Evolutionary conservation across 2,113 vertebrate genomes (phyloP), one percentile per base, ranked within the genome.

Genomic region (Myocastor coypus): DNA sequence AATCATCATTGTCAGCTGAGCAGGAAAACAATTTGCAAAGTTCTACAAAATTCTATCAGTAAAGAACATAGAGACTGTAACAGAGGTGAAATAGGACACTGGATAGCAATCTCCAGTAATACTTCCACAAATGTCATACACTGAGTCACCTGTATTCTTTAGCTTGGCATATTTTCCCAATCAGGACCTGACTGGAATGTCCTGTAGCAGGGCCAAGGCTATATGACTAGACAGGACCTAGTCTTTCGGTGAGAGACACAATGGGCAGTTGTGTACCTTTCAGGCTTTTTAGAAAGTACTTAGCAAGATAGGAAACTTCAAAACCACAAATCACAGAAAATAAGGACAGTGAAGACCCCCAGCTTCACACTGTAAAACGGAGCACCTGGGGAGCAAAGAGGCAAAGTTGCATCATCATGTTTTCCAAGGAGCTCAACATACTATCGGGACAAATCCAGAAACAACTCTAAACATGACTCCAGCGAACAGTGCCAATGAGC

Each of bases 61-160:
- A 80, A 69, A 55, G 26, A 61, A 30, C 46, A 73, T 1, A 16
- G 13, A 34, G 10, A 71, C 16, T 32, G 1, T 1, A 19, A 37
- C 1, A 30, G 61, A 12, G 52, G 3, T 24, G 19, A 16, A 40
- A 50, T 73, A 37, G 5, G 8, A 32, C 28, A 42, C 1, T 9
- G 26, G 34, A 59, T 14, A 52, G 5, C 37, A 61, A 28, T 50
- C 68, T 28, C 52, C 37, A n/a, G 37, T 26, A 52, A 20, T 13
- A 42, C 30, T 20, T 61, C 13, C 55, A 75, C 6, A 28, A 5
- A 7, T 0, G 37, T 73, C 10, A 7, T 1, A 19, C 2, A 6
- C 24, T 40, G 37, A 46, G 7, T 59, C 40, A 9, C 30, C 40
- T 32, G 46, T 24, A 6, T 6, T 20, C 64, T 40, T 30, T 20